Evolutionary conservation across 2,888 invertebrate genomes (phyloP).

Genomic region (Bembecia ichneumoniformis): DNA sequence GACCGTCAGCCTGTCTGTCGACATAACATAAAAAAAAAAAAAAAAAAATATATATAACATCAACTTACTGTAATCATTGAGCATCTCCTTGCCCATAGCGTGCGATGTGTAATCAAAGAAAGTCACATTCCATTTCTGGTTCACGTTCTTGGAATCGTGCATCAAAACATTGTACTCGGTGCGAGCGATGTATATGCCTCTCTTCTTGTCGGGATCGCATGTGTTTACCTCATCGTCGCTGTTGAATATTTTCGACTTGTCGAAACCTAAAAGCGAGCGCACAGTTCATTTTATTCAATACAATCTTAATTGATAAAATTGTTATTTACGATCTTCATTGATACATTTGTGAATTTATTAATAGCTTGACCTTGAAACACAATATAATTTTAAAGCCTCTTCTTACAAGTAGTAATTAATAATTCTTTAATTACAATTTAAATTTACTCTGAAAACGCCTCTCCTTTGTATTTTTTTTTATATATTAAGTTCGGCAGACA

Average conservation of each 20-base stretch:
- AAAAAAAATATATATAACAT: too few relatives aligned
- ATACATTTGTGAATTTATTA: too few relatives aligned
- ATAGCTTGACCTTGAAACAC: too few relatives aligned
- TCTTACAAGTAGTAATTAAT: too few relatives aligned
- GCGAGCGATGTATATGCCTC: conserved; percentile 84
- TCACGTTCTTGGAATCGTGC: conserved; percentile 83
- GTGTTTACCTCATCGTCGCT: conserved; percentile 66
- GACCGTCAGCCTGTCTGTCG: too few relatives aligned
- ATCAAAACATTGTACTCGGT: conserved; percentile 96
- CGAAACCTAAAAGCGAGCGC: conserved; percentile 42
- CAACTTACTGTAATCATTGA: conserved; percentile 83
- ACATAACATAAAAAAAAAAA: too few relatives aligned
- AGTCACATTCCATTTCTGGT: conserved; percentile 94
- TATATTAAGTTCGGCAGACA: too few relatives aligned
- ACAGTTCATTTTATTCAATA: background rate
- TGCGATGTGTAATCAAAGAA: conserved; percentile 94
- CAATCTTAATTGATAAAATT: background rate
- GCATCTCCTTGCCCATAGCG: conserved; percentile 82
- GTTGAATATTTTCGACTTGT: conserved; percentile 57
- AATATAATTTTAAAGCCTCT: too few relatives aligned
- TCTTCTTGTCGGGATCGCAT: conserved; percentile 78
- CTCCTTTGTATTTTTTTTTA: too few relatives aligned
- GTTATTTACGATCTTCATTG: too few relatives aligned
- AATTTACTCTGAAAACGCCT: too few relatives aligned
- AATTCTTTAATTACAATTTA: too few relatives aligned